phyloP scores from a whole-genome alignment of 1,140 invertebrate species.

The Brachionus calyciflorus region DNA sequence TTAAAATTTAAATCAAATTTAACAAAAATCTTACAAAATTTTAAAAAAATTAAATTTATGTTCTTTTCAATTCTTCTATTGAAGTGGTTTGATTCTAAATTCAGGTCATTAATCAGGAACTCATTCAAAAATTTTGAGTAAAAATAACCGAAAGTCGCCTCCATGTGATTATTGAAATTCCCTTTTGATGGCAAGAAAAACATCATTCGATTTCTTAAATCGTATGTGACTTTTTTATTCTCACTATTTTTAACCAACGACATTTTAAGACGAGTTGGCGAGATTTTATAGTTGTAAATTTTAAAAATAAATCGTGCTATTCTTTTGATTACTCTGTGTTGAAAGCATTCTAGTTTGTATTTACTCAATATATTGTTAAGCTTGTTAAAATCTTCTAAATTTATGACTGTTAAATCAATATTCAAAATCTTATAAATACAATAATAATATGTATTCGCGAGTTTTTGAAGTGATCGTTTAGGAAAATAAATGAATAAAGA shows the following conservation, averaged over 20 bases:
- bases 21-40: too few species aligned
- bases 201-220: background rate
- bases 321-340: background rate
- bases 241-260: background rate
- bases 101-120: background rate
- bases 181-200: background rate
- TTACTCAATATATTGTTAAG: background rate
- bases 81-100: background rate
- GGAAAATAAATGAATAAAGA: too few species aligned
- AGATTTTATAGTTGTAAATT: background rate
- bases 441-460: too few species aligned
- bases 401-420: too few species aligned
- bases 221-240: background rate
- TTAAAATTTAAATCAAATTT: constrained; percentile 9
- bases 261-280: background rate
- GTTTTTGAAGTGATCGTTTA: too few species aligned
- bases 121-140: too few species aligned
- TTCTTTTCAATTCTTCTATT: background rate
- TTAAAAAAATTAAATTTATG: background rate
- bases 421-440: too few species aligned
- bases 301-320: background rate
- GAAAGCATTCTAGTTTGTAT: background rate
- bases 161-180: background rate
- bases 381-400: too few species aligned
- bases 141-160: too few species aligned